A percentile compares a stretch with the other conserved stretches of the same genome.
Conservation (phyloP, 1,140 invertebrate genomes). For the Anagrus nilaparvatae region DNA sequence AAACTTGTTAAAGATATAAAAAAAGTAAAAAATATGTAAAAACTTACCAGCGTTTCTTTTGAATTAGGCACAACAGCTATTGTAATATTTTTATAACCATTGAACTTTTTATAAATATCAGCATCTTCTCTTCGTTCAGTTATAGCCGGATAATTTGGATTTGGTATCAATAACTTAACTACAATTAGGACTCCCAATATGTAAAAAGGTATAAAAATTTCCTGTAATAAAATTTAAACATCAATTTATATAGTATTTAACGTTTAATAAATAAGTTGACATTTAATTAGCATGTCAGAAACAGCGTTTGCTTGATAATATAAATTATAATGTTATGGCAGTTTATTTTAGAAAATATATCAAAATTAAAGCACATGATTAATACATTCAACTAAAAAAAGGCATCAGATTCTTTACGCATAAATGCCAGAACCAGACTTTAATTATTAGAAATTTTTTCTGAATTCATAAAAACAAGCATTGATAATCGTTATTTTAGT, state of each 20-base stretch:
- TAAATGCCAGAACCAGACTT: no score
- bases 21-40: conserved; percentile 8
- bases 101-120: conserved; percentile 49
- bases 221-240: conserved; percentile 44
- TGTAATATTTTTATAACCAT: conserved; percentile 49
- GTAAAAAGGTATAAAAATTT: conserved; percentile 62
- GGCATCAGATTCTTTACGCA: no score
- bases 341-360: background rate
- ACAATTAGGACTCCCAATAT: conserved; percentile 60
- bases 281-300: background rate
- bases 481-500: no score
- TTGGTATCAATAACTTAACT: conserved; percentile 59
- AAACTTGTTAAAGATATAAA: conserved; percentile 9
- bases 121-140: conserved; percentile 46
- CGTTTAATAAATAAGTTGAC: background rate
- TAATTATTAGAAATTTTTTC: no score
- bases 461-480: no score
- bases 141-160: conserved; percentile 62
- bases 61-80: conserved; percentile 59
- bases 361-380: no score
- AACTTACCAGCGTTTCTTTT: conserved; percentile 53
- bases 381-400: no score
- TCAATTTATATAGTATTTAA: background rate
- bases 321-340: background rate
- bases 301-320: background rate